Conservation (phyloP, 2,888 invertebrate species). For the Saturnia pavonia region DNA sequence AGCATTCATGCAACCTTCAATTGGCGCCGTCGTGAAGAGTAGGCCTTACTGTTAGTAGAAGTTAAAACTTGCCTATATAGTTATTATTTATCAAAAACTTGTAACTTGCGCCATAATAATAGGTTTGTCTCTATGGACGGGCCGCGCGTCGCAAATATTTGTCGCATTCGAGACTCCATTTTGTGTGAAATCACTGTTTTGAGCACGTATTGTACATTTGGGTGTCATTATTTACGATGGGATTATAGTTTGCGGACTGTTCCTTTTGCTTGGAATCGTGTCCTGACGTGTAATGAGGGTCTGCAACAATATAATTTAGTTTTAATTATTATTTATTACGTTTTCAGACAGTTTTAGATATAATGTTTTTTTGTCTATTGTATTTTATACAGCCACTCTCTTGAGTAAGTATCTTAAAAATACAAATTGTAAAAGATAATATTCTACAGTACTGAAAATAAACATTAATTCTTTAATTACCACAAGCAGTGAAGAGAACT, state of each 20-base stretch:
- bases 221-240: slow-evolving; percentile 32
- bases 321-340: slow-evolving; percentile 9
- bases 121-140: slow-evolving; percentile 32
- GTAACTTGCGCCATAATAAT: slow-evolving; percentile 25
- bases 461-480: too few species aligned
- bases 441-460: too few species aligned
- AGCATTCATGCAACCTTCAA: too few species aligned
- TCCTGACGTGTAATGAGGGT: slow-evolving; percentile 18
- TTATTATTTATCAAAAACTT: background rate
- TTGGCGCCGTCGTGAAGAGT: too few species aligned
- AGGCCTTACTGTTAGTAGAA: too few species aligned
- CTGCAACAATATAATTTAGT: slow-evolving; percentile 11
- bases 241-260: slow-evolving; percentile 19
- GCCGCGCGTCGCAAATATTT: slow-evolving; percentile 23
- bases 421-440: too few species aligned
- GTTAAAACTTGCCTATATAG: too few species aligned
- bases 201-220: slow-evolving; percentile 32
- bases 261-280: slow-evolving; percentile 15
- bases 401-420: too few species aligned
- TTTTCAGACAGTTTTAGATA: background rate
- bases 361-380: background rate
- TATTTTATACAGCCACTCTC: background rate
- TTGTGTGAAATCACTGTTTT: slow-evolving; percentile 39
- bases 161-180: slow-evolving; percentile 28
- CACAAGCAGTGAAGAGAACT: background rate